These are phyloP conservation scores for Lycaena phlaeas DNA, from an alignment of 2,888 invertebrate species.

Conservation along the genomic window DNA sequence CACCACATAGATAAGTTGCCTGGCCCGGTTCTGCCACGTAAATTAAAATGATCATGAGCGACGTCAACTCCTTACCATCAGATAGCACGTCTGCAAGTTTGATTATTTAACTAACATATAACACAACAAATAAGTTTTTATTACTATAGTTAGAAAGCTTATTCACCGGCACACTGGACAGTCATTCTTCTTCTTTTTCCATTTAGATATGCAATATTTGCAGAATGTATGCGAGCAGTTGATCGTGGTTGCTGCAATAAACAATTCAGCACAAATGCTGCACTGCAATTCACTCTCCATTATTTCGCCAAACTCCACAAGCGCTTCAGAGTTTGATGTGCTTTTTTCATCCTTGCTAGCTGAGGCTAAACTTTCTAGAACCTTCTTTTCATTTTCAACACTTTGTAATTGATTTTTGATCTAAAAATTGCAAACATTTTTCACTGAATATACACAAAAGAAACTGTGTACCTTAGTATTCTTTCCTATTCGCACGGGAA, in stretches of 20 bases:
- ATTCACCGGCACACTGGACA: conserved; percentile 80
- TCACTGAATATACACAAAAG: neutral
- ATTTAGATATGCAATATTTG: conserved; percentile 77
- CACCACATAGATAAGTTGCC: no score
- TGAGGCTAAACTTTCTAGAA: conserved; percentile 32
- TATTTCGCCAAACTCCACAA: conserved; percentile 63
- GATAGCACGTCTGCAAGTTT: no score
- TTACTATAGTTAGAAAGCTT: no score
- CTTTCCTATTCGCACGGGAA: no score
- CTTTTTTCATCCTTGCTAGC: conserved; percentile 16
- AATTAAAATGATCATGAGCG: no score
- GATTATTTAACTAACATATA: no score
- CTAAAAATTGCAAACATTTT: conserved; percentile 23
- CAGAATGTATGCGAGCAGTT: conserved; percentile 86
- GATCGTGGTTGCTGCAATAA: conserved; percentile 78
- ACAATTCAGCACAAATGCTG: conserved; percentile 82
- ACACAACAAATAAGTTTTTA: no score
- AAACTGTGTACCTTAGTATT: neutral
- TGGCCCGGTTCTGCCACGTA: no score
- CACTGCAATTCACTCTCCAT: conserved; percentile 83
- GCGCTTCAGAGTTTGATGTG: conserved; percentile 33
- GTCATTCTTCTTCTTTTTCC: conserved; percentile 78
- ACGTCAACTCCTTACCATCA: no score
- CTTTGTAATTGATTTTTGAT: conserved; percentile 39
- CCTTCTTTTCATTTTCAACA: conserved; percentile 43